Evolutionary conservation across 2,888 invertebrate species (phyloP).

Genomic region (Plagodis pulveraria): DNA sequence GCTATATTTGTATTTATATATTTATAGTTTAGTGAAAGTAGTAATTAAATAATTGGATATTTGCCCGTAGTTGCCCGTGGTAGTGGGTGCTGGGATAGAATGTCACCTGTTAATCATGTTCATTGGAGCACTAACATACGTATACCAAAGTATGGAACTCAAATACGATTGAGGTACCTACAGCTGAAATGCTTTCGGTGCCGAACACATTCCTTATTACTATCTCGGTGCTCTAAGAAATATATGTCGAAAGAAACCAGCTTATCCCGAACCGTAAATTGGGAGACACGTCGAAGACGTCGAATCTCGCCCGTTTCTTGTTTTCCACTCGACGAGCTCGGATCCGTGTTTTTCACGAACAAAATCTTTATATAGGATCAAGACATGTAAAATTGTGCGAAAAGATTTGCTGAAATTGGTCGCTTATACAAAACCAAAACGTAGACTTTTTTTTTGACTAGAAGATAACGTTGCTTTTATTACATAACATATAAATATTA

Average conservation of each 20-base stretch:
- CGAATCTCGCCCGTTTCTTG: constrained; percentile 10
- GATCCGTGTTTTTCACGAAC: constrained; percentile 6
- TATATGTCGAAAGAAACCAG: not conserved
- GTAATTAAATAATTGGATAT: not conserved
- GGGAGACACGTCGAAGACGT: constrained; percentile 18
- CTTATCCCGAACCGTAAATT: constrained; percentile 24
- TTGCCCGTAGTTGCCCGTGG: no score
- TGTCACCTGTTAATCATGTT: no score
- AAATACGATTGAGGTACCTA: not conserved
- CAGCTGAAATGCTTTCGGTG: not conserved
- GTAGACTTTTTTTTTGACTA: no score
- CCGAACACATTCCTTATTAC: not conserved
- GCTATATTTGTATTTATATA: not conserved
- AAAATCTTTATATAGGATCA: constrained; percentile 10
- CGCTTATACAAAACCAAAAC: no score
- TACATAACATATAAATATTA: no score
- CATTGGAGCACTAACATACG: no score
- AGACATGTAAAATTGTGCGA: constrained; percentile 8
- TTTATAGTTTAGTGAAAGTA: not conserved
- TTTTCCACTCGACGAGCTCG: constrained; percentile 2
- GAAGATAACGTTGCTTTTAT: no score
- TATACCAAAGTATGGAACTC: no score
- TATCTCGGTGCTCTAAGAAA: not conserved
- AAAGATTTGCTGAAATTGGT: constrained; percentile 6
- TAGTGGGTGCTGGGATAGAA: no score